Evolutionary conservation across 2,797 vertebrate species (phyloP).

Genomic region (Phoxinus dragarum): DNA sequence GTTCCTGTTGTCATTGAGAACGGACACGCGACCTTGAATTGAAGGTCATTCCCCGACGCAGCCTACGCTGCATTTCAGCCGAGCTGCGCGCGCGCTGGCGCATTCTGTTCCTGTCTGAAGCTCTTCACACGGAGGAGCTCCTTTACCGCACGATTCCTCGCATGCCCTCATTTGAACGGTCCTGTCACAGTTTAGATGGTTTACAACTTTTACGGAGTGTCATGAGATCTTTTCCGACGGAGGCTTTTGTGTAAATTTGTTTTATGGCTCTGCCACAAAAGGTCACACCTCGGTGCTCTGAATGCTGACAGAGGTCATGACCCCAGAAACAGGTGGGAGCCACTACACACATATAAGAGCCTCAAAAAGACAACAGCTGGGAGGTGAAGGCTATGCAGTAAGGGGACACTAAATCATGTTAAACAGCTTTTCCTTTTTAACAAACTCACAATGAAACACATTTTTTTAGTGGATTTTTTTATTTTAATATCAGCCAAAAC

Average conservation of each 20-base stretch:
- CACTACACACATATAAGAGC: slow-evolving; percentile 63
- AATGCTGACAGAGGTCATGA: slow-evolving; percentile 72
- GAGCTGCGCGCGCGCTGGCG: slow-evolving; percentile 77
- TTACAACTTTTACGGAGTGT: slow-evolving; percentile 29
- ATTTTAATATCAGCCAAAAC: background rate
- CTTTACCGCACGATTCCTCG: slow-evolving; percentile 27
- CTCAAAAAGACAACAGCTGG: slow-evolving; percentile 58
- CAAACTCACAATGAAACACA: background rate
- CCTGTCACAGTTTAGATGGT: slow-evolving; percentile 18
- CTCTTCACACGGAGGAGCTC: slow-evolving; percentile 44
- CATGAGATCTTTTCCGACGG: background rate
- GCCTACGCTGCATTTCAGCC: slow-evolving; percentile 79
- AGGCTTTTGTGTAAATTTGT: slow-evolving; percentile 41
- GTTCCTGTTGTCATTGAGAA: slow-evolving; percentile 74
- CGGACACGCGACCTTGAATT: slow-evolving; percentile 77
- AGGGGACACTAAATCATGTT: slow-evolving; percentile 17
- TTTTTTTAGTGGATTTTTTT: background rate
- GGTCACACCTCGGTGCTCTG: slow-evolving; percentile 60
- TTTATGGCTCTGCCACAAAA: slow-evolving; percentile 60
- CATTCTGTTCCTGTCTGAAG: slow-evolving; percentile 66
- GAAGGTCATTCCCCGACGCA: slow-evolving; percentile 78
- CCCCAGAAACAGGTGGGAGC: slow-evolving; percentile 77
- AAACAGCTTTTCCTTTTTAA: background rate
- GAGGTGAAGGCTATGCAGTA: slow-evolving; percentile 53
- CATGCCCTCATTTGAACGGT: background rate